Conservation (phyloP, 2,888 invertebrate genomes). For the Drosophila nigricruria region DNA sequence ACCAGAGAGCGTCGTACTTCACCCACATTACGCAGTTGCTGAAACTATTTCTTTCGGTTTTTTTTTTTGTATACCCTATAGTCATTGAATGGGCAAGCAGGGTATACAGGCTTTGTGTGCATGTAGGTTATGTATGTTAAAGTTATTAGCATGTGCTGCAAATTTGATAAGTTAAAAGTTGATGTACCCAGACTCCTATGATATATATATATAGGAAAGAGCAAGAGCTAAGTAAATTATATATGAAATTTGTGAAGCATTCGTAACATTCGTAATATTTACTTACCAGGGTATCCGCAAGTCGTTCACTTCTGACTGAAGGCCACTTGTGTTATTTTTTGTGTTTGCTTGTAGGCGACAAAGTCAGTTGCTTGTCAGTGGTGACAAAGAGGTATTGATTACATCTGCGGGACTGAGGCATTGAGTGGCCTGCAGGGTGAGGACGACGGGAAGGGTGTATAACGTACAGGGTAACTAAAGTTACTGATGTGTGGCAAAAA, state of each 20-base stretch:
- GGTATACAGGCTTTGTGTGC: not conserved
- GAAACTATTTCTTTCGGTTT: slow-evolving; percentile 17
- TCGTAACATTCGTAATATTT: not conserved
- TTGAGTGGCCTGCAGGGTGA: slow-evolving; percentile 29
- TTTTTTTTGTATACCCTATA: slow-evolving; percentile 1
- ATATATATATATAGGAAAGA: too few relatives aligned
- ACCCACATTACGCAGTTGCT: slow-evolving; percentile 58
- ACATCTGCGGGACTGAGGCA: slow-evolving; percentile 47
- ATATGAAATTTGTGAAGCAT: too few relatives aligned
- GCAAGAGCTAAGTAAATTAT: too few relatives aligned
- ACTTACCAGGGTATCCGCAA: not conserved
- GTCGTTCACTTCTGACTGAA: not conserved
- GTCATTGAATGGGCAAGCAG: not conserved
- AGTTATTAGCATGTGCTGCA: not conserved
- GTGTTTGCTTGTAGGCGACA: slow-evolving; percentile 50
- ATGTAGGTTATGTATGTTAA: not conserved
- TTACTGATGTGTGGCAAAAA: slow-evolving; percentile 37
- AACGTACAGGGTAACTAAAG: slow-evolving; percentile 16
- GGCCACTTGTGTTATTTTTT: slow-evolving; percentile 1
- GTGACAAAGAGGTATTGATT: slow-evolving; percentile 62
- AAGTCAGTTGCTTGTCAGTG: slow-evolving; percentile 46
- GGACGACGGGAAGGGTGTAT: not conserved
- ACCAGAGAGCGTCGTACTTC: slow-evolving; percentile 53
- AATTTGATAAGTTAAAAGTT: not conserved
- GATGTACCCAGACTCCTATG: too few relatives aligned